Evolutionary conservation across 2,113 vertebrate genomes (phyloP).

Genomic region (Corythornis cristatus): DNA sequence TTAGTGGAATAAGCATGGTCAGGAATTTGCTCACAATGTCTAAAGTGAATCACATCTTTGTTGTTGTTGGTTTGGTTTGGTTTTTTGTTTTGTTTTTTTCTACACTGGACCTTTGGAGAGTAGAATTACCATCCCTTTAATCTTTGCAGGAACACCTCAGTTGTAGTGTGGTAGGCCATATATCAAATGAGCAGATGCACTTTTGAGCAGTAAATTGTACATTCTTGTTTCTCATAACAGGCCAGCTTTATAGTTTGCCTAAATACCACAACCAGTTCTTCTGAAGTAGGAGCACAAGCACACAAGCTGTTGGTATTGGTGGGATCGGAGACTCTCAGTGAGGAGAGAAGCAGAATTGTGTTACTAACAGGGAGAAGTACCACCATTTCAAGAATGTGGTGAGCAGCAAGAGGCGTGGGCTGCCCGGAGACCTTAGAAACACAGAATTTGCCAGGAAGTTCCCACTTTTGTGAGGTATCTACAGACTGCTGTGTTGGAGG

Average conservation of each 20-base stretch:
- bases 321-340: not conserved
- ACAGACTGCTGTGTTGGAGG: not conserved
- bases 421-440: not conserved
- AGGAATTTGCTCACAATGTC: not conserved
- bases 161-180: not conserved
- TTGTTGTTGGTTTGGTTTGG: too few species aligned
- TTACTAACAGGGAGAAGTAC: fast-evolving
- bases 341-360: not conserved
- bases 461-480: not conserved
- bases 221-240: not conserved
- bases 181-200: not conserved
- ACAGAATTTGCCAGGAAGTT: not conserved
- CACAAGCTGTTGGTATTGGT: not conserved
- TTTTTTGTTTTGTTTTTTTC: not conserved
- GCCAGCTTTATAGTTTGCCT: not conserved
- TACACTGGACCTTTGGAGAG: not conserved
- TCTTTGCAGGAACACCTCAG: not conserved
- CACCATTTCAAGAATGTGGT: not conserved
- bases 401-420: not conserved
- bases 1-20: not conserved
- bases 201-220: not conserved
- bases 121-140: not conserved
- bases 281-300: not conserved
- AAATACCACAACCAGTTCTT: not conserved
- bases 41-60: not conserved